Conservation (phyloP, 2,797 vertebrate genomes). For the Glyptemys insculpta region DNA sequence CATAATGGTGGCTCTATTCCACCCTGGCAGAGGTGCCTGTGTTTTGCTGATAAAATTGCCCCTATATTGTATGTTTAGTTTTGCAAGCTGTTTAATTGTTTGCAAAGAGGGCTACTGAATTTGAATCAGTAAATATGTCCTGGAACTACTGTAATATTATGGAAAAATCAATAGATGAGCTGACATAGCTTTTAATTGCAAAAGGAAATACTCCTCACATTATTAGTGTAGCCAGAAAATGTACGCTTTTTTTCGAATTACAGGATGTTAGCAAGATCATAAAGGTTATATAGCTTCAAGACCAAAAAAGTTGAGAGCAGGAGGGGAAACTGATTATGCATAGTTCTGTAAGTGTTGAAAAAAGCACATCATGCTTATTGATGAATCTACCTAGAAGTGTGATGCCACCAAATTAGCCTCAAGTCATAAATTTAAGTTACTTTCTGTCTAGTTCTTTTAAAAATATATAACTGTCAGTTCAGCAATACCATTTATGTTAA, state of each 20-base stretch:
- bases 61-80: background rate
- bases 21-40: background rate
- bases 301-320: background rate
- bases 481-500: background rate
- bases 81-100: background rate
- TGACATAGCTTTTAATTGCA: background rate
- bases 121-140: background rate
- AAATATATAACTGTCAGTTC: background rate
- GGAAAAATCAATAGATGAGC: background rate
- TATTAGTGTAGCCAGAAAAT: background rate
- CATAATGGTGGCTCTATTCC: background rate
- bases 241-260: background rate
- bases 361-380: background rate
- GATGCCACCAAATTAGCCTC: background rate
- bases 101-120: background rate
- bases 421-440: background rate
- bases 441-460: background rate
- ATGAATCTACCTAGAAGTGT: background rate
- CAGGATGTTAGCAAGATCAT: no score
- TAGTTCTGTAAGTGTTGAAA: background rate
- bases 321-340: background rate
- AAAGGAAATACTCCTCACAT: background rate
- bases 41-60: background rate
- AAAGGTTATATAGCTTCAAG: background rate
- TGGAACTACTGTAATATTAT: background rate